phyloP scores from a whole-genome alignment of 2,888 invertebrate genomes.

The Ophion ellenae region DNA sequence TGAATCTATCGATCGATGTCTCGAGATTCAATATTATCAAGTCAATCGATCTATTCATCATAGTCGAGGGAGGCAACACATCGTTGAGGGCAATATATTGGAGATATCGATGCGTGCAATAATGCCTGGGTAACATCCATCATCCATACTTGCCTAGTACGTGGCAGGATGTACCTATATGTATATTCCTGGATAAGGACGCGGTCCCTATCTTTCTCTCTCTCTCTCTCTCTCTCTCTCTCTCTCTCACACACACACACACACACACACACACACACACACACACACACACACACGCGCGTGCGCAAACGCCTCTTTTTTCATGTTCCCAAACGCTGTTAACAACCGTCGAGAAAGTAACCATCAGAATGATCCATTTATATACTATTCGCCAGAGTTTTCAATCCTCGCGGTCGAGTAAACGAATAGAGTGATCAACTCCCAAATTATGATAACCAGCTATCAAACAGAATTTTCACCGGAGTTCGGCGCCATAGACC shows the following conservation, averaged over 20 bases:
- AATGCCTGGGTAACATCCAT: slow-evolving; percentile 73
- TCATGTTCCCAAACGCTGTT: neutral
- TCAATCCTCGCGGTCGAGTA: neutral
- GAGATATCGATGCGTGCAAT: slow-evolving; percentile 70
- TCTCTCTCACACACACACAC: neutral
- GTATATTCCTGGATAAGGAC: slow-evolving; percentile 24
- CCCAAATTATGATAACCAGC: neutral
- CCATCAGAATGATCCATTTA: slow-evolving; percentile 14
- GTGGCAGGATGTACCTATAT: slow-evolving; percentile 56
- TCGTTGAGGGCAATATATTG: slow-evolving; percentile 61
- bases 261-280: neutral
- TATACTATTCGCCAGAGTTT: slow-evolving; percentile 9
- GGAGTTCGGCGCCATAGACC: slow-evolving; percentile 24
- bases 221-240: neutral
- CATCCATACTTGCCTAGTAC: slow-evolving; percentile 70
- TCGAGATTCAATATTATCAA: slow-evolving; percentile 49
- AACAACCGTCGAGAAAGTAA: slow-evolving; percentile 3
- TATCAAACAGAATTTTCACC: neutral
- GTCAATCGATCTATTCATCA: slow-evolving; percentile 48
- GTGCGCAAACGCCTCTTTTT: neutral
- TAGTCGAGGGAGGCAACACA: slow-evolving; percentile 36
- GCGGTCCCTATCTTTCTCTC: neutral
- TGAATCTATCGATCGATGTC: slow-evolving; percentile 15
- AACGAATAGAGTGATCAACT: neutral
- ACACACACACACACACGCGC: neutral